Evolutionary conservation across 1,140 invertebrate species (phyloP).

Genomic region (Nylanderia fulva): DNA sequence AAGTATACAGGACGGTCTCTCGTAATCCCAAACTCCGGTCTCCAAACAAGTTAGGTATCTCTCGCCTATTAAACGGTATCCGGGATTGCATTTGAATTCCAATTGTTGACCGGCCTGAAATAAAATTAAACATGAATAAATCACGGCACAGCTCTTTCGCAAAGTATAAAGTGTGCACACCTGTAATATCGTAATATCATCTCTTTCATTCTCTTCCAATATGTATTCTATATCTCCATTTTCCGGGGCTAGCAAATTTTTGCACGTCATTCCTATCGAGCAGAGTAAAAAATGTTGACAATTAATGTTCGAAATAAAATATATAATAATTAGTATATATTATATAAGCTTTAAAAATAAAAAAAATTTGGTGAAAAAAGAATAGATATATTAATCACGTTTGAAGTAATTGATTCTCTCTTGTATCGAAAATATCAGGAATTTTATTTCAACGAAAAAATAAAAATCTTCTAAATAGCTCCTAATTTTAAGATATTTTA

Average conservation of each 20-base stretch:
- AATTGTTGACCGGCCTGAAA: slow-evolving; percentile 83
- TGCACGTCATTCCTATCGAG: slow-evolving; percentile 80
- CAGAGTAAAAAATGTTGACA: not conserved
- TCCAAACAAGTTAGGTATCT: slow-evolving; percentile 84
- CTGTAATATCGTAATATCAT: slow-evolving; percentile 79
- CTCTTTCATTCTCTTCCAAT: slow-evolving; percentile 79
- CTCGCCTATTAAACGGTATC: slow-evolving; percentile 82
- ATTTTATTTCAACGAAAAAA: no score
- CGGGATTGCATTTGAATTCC: slow-evolving; percentile 84
- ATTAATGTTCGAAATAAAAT: not conserved
- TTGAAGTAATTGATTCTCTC: no score
- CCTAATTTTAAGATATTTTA: no score
- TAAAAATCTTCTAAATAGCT: no score
- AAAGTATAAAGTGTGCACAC: slow-evolving; percentile 32
- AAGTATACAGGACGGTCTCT: slow-evolving; percentile 78
- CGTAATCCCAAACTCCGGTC: slow-evolving; percentile 84
- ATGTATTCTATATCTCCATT: slow-evolving; percentile 82
- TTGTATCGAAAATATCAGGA: no score
- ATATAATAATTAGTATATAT: no score
- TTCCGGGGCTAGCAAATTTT: slow-evolving; percentile 81
- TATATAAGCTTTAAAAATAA: no score
- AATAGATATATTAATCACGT: no score
- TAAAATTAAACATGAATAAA: slow-evolving; percentile 8
- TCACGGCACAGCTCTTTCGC: not conserved
- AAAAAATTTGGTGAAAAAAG: no score